Evolutionary conservation across 2,888 invertebrate genomes (phyloP).

Genomic region (Hartigia nigra): DNA sequence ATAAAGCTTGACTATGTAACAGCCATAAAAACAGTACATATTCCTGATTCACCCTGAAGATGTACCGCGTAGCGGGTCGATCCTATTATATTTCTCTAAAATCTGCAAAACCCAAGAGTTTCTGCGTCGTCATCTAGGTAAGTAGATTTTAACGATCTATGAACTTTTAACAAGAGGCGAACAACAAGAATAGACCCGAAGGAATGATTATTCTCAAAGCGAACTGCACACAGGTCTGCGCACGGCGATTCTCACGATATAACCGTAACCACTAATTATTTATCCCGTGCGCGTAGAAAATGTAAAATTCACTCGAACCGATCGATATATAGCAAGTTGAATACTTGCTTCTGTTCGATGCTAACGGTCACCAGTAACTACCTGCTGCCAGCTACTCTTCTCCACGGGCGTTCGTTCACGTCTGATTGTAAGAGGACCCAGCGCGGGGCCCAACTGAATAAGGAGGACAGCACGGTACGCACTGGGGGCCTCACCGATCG

Average conservation of each 20-base stretch:
- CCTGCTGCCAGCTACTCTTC: background rate
- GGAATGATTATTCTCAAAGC: background rate
- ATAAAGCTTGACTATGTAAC: background rate
- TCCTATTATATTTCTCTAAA: background rate
- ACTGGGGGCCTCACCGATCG: conserved; percentile 25
- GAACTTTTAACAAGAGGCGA: background rate
- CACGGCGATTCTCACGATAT: background rate
- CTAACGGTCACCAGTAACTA: background rate
- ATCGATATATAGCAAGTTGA: background rate
- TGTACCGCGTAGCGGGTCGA: background rate
- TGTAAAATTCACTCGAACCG: background rate
- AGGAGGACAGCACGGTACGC: conserved; percentile 66
- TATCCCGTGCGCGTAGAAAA: background rate
- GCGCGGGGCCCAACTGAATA: conserved; percentile 51
- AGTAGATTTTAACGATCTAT: background rate
- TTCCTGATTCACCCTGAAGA: background rate
- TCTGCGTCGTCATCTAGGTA: background rate
- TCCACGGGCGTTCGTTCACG: background rate
- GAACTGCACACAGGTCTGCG: background rate
- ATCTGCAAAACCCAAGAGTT: background rate
- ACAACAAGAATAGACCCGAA: background rate
- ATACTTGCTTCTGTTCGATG: background rate
- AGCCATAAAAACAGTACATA: background rate
- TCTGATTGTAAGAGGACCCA: conserved; percentile 46
- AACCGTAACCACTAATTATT: background rate